Percentiles rank a stretch among this genome's conserved stretches.
phyloP scores from a whole-genome alignment of 2,797 vertebrate genomes.

The Staurois parvus region DNA sequence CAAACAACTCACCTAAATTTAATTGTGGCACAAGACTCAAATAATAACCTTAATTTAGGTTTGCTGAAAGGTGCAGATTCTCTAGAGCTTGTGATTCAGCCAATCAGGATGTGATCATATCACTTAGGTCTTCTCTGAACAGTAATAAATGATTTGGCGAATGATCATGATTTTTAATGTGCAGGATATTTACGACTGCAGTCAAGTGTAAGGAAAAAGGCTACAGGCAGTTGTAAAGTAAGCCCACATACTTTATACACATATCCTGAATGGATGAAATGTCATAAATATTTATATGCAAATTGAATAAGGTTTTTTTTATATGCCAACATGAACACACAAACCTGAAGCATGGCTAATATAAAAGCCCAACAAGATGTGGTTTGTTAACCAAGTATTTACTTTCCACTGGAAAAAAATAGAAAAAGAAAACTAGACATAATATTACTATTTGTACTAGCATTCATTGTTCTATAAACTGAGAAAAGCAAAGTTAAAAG shows the following conservation, averaged over 20 bases:
- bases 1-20: constrained; percentile 10
- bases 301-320: constrained; percentile 67
- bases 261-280: constrained; percentile 64
- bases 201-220: constrained; percentile 64
- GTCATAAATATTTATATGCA: constrained; percentile 66
- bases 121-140: constrained; percentile 61
- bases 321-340: constrained; percentile 69
- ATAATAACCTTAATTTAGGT: constrained; percentile 45
- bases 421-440: neutral
- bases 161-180: constrained; percentile 63
- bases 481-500: neutral
- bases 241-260: constrained; percentile 62
- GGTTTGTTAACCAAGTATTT: constrained; percentile 63
- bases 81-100: constrained; percentile 19
- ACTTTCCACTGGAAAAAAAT: constrained; percentile 53
- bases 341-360: constrained; percentile 69
- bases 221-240: constrained; percentile 64
- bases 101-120: constrained; percentile 56
- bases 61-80: constrained; percentile 35
- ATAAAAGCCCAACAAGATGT: constrained; percentile 70
- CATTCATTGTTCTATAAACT: neutral
- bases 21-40: constrained; percentile 11
- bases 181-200: constrained; percentile 61
- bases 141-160: constrained; percentile 63
- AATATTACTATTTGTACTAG: neutral